Evolutionary conservation across 2,888 invertebrate genomes (phyloP).

Genomic region (Tipula confusa): DNA sequence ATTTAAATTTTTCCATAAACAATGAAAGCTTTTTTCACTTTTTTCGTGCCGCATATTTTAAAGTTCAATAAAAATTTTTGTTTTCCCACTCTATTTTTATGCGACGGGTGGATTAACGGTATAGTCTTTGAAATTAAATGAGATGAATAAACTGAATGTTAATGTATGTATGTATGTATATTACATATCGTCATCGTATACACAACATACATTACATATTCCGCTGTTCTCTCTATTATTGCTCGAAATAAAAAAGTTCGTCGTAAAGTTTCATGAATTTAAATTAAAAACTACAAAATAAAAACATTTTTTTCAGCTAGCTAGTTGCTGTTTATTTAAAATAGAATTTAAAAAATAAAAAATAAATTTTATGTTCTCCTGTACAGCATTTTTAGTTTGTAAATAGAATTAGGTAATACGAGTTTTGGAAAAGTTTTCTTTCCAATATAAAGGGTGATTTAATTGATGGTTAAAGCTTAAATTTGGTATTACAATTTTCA

Average conservation of each 20-base stretch:
- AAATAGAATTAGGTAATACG: background rate
- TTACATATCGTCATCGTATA: background rate
- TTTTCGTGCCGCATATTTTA: background rate
- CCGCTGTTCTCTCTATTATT: background rate
- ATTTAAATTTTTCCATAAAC: background rate
- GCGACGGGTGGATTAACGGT: background rate
- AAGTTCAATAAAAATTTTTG: background rate
- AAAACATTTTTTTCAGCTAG: background rate
- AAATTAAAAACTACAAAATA: conserved; percentile 13
- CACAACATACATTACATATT: background rate
- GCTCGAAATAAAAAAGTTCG: background rate
- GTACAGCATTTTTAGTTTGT: background rate
- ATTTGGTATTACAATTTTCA: too few relatives aligned
- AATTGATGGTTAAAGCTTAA: too few relatives aligned
- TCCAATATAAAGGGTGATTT: too few relatives aligned
- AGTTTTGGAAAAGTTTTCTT: background rate
- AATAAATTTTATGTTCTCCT: background rate
- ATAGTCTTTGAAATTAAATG: background rate
- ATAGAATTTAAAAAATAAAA: background rate
- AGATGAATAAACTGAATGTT: background rate
- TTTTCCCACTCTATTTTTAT: background rate
- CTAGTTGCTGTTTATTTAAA: background rate
- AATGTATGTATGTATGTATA: too few relatives aligned
- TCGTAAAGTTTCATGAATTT: conserved; percentile 12
- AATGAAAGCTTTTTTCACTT: background rate